Base-by-base conservation (phyloP, 2,888 invertebrate genomes). In the Eumerus sabulonum region DNA sequence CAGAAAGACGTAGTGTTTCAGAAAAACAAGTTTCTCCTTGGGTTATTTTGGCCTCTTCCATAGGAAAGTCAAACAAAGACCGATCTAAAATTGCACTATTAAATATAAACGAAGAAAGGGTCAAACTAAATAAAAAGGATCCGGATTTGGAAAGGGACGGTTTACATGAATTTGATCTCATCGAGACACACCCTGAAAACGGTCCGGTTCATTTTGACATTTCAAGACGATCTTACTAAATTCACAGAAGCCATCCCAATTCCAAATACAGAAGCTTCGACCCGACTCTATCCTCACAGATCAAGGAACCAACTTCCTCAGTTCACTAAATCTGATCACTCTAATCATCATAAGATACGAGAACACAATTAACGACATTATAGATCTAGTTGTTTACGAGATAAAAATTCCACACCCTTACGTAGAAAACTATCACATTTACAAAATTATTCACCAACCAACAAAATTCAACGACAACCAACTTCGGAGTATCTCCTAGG, bases 11-110 rank as follows among this genome's bases (percentile, higher is more conserved):
- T 36, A 36, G 36, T 36, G 7, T 9, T 36, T 36, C 36, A 11
- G 36, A 48, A 11, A 48, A 48, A 48, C 48, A 48, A 19, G 19
- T 48, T 17, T 48, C n/a, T n/a, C 48, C 48, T 48, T 18, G 48
- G 19, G 48, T 48, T 19, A 19, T 19, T 48, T n/a, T 48, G 48
- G 48, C 48, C n/a, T n/a, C n/a, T n/a, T n/a, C n/a, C n/a, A n/a
- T n/a, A n/a, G n/a, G n/a, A n/a, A n/a, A n/a, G n/a, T n/a, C n/a
- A n/a, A n/a, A n/a, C n/a, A n/a, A n/a, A n/a, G n/a, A n/a, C n/a
- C n/a, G n/a, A n/a, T n/a, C n/a, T n/a, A n/a, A n/a, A n/a, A n/a
- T n/a, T n/a, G n/a, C n/a, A n/a, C n/a, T n/a, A n/a, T n/a, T n/a
- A n/a, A n/a, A n/a, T n/a, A n/a, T n/a, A n/a, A n/a, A n/a, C n/a